Base-by-base conservation (phyloP, 1,140 invertebrate genomes). In the Holotrichia oblita region DNA sequence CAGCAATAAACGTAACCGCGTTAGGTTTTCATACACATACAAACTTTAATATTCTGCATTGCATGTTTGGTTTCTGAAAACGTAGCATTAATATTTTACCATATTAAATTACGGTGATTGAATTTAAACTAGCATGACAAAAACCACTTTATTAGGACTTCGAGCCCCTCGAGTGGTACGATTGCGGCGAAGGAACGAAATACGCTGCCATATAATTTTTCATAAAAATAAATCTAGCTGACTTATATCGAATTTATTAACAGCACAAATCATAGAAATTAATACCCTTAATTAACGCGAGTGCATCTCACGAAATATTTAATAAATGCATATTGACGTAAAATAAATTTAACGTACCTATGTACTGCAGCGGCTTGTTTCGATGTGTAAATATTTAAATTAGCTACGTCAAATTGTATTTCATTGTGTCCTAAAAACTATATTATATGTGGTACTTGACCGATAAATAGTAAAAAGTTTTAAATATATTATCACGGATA, bases 361-460 rank as follows among this genome's bases (percentile, higher is more conserved):
- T 34, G 27, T 34, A 17, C 48, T 17, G 17, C 6, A 14, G 2
- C 14, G 48, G 48, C 17, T 6, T 55, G 48, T 55, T 55, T 17
- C 48, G n/a, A 55, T 55, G 48, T 55, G 48, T 55, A 55, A 55
- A 55, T 55, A 55, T 55, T 55, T 55, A 55, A 55, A 55, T 55
- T 55, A 55, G 17, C 2, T 55, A 17, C 17, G 48, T 55, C 48
- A 55, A 17, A 55, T 55, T 55, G n/a, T 55, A 55, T 55, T 55
- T 55, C 48, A 55, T 55, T n/a, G 6, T 3, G 6, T 55, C 27
- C 27, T 34, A 4, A 34, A 34, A 34, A 34, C 27, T 34, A 4
- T 1, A 34, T 34, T 34, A 34, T 34, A 34, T 34, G 27, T 34
- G 27, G 27, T 34, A 34, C 27, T 34, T 34, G 27, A 34, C 27